Conservation (phyloP, 2,888 invertebrate genomes). For the Nephrotoma flavescens region DNA sequence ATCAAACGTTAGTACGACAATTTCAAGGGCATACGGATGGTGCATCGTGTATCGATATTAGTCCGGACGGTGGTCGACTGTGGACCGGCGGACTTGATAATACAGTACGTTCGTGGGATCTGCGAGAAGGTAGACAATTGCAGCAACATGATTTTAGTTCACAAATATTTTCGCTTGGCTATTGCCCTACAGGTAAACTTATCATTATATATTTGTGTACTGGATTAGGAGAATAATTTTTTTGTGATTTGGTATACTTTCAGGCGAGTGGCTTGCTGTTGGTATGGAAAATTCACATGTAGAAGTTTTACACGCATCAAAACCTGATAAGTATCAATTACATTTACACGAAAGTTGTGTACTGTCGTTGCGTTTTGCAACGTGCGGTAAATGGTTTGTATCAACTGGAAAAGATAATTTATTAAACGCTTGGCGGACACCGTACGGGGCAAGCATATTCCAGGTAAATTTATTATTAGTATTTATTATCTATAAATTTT, state of each 20-base stretch:
- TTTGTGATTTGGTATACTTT: constrained; percentile 4
- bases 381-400: constrained; percentile 96
- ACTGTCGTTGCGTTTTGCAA: constrained; percentile 85
- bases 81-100: constrained; percentile 95
- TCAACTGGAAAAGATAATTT: constrained; percentile 98
- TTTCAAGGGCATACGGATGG: constrained; percentile 96
- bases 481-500: too few species aligned
- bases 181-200: constrained; percentile 69
- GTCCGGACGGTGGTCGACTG: constrained; percentile 75
- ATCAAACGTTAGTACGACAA: constrained; percentile 81
- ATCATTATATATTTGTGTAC: background rate
- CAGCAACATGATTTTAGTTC: constrained; percentile 93
- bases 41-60: constrained; percentile 94
- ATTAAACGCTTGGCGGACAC: constrained; percentile 94
- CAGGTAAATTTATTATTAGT: constrained; percentile 47
- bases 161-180: constrained; percentile 72
- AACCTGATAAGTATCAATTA: constrained; percentile 90
- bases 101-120: constrained; percentile 93
- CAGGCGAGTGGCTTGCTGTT: constrained; percentile 89
- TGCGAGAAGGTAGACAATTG: constrained; percentile 80
- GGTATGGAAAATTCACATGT: constrained; percentile 98
- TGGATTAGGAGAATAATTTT: background rate
- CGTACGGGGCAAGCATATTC: constrained; percentile 96
- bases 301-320: constrained; percentile 80
- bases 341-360: constrained; percentile 95